A percentile compares a stretch with the other conserved stretches of the same genome.
Evolutionary conservation across 2,113 vertebrate genomes (phyloP).

Genomic region (Pelecanoides urinatrix): DNA sequence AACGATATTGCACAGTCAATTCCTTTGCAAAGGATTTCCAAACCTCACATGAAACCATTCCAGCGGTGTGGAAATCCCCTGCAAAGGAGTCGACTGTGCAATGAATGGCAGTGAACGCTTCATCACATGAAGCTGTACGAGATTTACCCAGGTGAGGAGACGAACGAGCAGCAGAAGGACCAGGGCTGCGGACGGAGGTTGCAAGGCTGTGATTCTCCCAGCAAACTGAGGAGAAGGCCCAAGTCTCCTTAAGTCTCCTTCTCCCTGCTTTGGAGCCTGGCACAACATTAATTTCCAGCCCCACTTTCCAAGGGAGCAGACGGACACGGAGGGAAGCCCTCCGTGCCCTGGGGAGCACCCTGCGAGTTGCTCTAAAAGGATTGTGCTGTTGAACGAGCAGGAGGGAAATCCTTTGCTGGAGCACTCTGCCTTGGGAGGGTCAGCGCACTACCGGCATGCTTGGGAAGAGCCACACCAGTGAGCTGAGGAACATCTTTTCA

Average conservation of each 20-base stretch:
- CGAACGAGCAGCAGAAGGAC: fast-evolving
- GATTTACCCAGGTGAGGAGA: neutral
- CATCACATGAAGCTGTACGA: fast-evolving
- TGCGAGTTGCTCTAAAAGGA: fast-evolving
- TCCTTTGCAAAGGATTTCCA: neutral
- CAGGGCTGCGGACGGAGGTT: neutral
- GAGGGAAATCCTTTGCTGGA: neutral
- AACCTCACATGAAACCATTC: neutral
- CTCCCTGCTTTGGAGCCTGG: neutral
- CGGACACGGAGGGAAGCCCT: fast-evolving
- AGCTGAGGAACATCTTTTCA: neutral
- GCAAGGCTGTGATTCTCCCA: neutral
- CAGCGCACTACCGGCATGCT: fast-evolving
- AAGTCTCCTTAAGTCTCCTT: neutral
- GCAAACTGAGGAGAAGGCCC: neutral
- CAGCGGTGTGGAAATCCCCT: neutral
- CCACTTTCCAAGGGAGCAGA: neutral
- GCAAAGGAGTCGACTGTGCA: neutral
- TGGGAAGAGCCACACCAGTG: fast-evolving
- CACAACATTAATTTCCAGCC: neutral
- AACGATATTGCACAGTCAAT: neutral
- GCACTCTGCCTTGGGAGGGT: fast-evolving
- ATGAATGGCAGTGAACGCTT: neutral
- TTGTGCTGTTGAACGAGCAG: fast-evolving
- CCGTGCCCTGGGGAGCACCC: fast-evolving